Evolutionary conservation across 2,113 vertebrate species (phyloP), one percentile per base, ranked within the genome.

Genomic region (Psilopogon haemacephalus): DNA sequence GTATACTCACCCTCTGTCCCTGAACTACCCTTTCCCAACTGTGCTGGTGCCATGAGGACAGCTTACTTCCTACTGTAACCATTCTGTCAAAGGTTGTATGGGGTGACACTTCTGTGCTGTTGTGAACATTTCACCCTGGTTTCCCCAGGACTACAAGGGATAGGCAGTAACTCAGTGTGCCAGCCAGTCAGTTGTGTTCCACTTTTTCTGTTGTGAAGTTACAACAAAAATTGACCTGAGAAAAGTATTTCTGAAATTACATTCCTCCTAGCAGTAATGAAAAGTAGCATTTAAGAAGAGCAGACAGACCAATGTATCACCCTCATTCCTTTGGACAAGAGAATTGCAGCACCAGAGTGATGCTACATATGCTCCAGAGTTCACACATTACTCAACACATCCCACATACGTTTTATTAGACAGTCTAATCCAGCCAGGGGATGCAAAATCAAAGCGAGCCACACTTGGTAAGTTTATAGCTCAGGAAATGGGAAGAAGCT

Each of bases 401-500:
- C 89, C 95, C 89, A 87, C 78, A 72, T 87, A 87, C 56, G 38
- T 87, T 96, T 95, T 95, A 95, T 95, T 95, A 95, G 93, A 9
- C 38, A 72, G 35, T 56, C 64, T 86, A 94, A 95, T 82, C 74
- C 91, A 90, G 81, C 73, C 87, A 84, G 12, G 81, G 84, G 78
- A 90, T 90, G 74, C 70, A 90, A 60, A 96, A 96, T 96, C 94
- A 94, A 95, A 95, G 84, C 9, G 12, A 95, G 56, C 55, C 77
- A 92, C 81, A 84, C 91, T 95, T 69, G 28, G 77, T 90, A 90
- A 94, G 77, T 94, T 95, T 95, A 87, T 71, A 82, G 74, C 87
- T 91, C 95, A 95, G 95, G 95, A 95, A 96, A 85, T 89, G 92
- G 88, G 81, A 83, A 90, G 93, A 95, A 91, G 93, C 92, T 95